Base-by-base conservation (phyloP, 2,113 vertebrate genomes). In the Dolichallabes microphthalmus region DNA sequence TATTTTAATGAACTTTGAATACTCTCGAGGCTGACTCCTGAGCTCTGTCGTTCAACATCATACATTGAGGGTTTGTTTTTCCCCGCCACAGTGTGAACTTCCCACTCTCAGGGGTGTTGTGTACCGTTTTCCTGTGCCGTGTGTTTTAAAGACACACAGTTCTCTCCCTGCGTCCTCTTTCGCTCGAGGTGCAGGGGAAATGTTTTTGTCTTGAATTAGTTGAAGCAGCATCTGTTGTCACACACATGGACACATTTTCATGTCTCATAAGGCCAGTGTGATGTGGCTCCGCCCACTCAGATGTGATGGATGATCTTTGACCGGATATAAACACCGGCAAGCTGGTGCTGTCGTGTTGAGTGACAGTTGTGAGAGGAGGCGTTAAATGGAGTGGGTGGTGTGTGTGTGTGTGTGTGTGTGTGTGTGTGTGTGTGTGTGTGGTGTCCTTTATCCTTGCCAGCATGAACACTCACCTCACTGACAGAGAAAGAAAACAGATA, bases 331-430 rank as follows among this genome's bases (percentile, higher is more conserved):
- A 81, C 55, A 64, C 22, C 19, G 61, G 30, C 7, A 81, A 12
- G 19, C 35, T 27, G 79, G 35, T 64, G 79, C 35, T 81, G 39
- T 17, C 61, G 20, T 52, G 61, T 17, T 81, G 79, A 66, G n/a
- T 66, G 79, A 81, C 60, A 81, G 39, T 25, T 81, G 22, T 52
- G 79, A 66, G 61, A 81, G 60, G 79, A 52, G 27, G 14, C 19
- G 35, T 27, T 45, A 17, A 75, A 64, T 57, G 58, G 78, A 63
- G 78, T 61, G 71, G 77, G 57, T 60, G 32, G 53, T 79, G 19
- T 79, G 55, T 60, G 55, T 30, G 77, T 35, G 39, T 74, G 71
- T 74, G 39, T 50, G 74, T 55, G 74, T 76, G 74, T 53, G 45
- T 53, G 50, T 52, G 71, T 75, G 76, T 60, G 76, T 39, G 77